Conservation (phyloP, 2,113 vertebrate species). For the Coptodon bakossiorum region DNA sequence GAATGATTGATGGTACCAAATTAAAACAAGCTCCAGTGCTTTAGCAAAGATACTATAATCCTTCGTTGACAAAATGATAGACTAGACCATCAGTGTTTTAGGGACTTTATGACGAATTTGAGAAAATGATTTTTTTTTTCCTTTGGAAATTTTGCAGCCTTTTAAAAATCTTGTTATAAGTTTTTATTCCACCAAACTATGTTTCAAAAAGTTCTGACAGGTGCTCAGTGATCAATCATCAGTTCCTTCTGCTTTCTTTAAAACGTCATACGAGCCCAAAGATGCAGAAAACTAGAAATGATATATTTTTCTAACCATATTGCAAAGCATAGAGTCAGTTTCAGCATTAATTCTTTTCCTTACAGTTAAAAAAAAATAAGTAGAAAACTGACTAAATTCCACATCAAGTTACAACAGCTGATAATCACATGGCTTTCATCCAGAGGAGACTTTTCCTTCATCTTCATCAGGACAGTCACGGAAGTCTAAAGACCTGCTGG, state of each 20-base stretch:
- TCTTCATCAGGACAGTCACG: background rate
- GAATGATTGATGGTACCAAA: constrained; percentile 26
- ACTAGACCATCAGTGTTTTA: constrained; percentile 5
- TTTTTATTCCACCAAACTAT: background rate
- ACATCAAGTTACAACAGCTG: background rate
- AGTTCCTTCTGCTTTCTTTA: background rate
- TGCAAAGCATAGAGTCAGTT: background rate
- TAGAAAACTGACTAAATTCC: background rate
- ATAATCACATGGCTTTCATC: background rate
- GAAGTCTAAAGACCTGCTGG: background rate
- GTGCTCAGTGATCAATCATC: background rate
- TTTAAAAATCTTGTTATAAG: background rate
- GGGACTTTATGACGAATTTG: background rate
- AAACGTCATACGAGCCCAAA: background rate
- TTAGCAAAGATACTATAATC: background rate
- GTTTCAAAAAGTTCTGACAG: background rate
- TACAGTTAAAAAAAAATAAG: background rate
- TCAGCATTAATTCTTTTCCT: background rate
- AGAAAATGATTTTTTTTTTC: background rate
- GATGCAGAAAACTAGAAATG: background rate
- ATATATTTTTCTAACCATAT: background rate
- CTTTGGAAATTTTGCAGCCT: background rate
- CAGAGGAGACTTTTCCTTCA: background rate
- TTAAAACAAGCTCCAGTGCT: background rate
- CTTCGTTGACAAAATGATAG: constrained; percentile 17